Evolutionary conservation across 2,888 invertebrate genomes (phyloP).

Genomic region (Ophion ventricosus): DNA sequence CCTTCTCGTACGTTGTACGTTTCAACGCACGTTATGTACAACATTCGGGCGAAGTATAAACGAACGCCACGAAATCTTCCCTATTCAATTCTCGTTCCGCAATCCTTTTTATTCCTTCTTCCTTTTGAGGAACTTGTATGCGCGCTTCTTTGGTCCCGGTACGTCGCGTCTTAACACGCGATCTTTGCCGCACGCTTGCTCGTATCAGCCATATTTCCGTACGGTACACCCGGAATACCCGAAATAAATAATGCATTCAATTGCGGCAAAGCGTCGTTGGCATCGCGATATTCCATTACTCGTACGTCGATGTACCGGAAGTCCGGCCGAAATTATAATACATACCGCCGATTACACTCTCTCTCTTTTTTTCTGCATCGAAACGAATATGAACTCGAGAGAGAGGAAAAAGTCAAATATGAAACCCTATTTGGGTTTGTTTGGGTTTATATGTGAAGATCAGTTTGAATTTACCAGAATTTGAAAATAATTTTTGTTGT

Average conservation of each 20-base stretch:
- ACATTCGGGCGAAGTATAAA: conserved; percentile 42
- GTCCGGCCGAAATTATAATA: conserved; percentile 63
- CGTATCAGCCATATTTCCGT: conserved; percentile 20
- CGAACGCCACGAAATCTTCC: conserved; percentile 57
- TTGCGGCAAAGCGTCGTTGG: conserved; percentile 45
- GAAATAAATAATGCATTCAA: conserved; percentile 63
- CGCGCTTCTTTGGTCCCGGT: conserved; percentile 33
- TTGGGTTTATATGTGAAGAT: background rate
- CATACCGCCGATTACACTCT: conserved; percentile 36
- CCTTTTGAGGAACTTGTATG: conserved; percentile 25
- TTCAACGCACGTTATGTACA: conserved; percentile 70
- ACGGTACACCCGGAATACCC: conserved; percentile 36
- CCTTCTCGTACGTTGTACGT: conserved; percentile 69
- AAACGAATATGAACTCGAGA: conserved; percentile 18
- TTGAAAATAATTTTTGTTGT: background rate
- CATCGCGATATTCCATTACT: conserved; percentile 33
- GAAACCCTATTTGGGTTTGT: background rate
- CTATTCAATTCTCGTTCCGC: conserved; percentile 67
- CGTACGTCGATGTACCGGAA: conserved; percentile 57
- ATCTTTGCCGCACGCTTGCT: conserved; percentile 33
- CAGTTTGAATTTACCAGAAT: background rate
- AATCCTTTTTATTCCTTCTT: conserved; percentile 29
- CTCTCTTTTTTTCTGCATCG: conserved; percentile 14
- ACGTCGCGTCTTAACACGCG: conserved; percentile 50
- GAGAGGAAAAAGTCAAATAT: background rate